Percentiles rank a stretch among this genome's conserved stretches.
phyloP scores from a whole-genome alignment of 1,140 invertebrate species.

The Bactericera cockerelli region DNA sequence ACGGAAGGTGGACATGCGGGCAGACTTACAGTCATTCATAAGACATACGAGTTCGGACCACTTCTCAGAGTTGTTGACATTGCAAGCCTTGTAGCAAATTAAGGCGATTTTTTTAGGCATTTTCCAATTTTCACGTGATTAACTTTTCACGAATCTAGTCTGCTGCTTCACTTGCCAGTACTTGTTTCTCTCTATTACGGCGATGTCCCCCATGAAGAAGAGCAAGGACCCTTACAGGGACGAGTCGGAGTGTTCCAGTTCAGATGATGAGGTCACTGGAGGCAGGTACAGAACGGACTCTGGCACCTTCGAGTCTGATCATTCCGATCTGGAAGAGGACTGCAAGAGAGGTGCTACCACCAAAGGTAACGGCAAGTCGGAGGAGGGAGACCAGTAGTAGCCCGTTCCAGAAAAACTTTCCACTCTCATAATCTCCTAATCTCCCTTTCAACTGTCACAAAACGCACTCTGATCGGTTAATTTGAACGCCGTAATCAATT shows the following conservation, averaged over 20 bases:
- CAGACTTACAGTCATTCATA: conserved; percentile 25
- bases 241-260: background rate
- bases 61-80: conserved; percentile 23
- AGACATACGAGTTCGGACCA: conserved; percentile 27
- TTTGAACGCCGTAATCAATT: no score
- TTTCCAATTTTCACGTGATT: no score
- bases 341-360: background rate
- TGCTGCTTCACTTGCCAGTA: no score
- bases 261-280: background rate
- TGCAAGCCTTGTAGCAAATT: background rate
- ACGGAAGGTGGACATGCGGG: conserved; percentile 24
- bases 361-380: no score
- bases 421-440: no score
- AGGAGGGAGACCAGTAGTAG: no score
- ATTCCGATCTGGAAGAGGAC: background rate
- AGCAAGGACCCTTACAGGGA: background rate
- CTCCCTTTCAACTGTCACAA: no score
- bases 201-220: conserved; percentile 1
- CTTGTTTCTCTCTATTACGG: no score
- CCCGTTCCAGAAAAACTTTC: no score
- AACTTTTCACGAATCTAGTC: no score
- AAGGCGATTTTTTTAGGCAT: no score
- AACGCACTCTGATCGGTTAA: no score
- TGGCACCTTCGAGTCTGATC: background rate
- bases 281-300: background rate